Percentiles rank a stretch among this genome's conserved stretches.
Conservation (phyloP, 2,888 invertebrate genomes). For the Xanthia togata region DNA sequence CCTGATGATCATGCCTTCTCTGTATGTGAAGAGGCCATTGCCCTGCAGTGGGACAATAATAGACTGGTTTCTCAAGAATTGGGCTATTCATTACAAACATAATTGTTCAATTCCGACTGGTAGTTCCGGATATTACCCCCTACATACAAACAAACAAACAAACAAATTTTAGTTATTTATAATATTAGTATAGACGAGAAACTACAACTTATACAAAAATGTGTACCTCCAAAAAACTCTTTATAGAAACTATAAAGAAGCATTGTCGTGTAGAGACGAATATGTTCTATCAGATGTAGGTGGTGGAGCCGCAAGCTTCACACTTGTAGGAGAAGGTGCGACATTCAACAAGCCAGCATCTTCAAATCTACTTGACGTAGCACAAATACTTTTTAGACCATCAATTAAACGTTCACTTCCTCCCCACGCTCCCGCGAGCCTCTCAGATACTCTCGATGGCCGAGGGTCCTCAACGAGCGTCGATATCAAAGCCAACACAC, state of each 20-base stretch:
- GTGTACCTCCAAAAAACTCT: neutral
- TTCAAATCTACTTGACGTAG: neutral
- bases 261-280: neutral
- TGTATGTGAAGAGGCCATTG: too few species aligned
- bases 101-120: too few species aligned
- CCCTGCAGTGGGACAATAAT: too few species aligned
- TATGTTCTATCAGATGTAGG: neutral
- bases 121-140: too few species aligned
- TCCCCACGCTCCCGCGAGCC: conserved; percentile 20
- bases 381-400: neutral
- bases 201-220: neutral
- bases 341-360: neutral
- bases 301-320: neutral
- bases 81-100: too few species aligned
- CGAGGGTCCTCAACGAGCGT: conserved; percentile 51
- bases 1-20: too few species aligned
- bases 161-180: too few species aligned
- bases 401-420: conserved; percentile 8
- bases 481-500: conserved; percentile 69
- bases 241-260: neutral
- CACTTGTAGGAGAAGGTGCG: neutral
- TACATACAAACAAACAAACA: too few species aligned
- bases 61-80: too few species aligned
- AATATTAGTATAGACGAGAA: too few species aligned
- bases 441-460: conserved; percentile 9